Percentiles rank a stretch among this genome's conserved stretches.
Conservation (phyloP, 53 echinoderm and acorn worm genomes). For the Luidia sarsii region DNA sequence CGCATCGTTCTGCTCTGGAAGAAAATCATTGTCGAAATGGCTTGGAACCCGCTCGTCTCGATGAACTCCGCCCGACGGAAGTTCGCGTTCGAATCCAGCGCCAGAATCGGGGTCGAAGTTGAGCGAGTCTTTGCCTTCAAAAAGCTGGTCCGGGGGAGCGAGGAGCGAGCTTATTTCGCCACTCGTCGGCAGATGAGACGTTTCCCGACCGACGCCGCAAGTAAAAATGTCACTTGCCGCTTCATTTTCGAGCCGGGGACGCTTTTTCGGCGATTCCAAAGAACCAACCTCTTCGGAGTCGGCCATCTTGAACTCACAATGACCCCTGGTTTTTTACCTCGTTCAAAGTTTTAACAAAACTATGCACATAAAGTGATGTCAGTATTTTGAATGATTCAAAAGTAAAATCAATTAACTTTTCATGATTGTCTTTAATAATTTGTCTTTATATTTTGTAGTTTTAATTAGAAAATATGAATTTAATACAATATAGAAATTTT, state of each 20-base stretch:
- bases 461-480: too few species aligned
- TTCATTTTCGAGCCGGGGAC: slow-evolving; percentile 56
- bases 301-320: slow-evolving; percentile 67
- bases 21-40: slow-evolving; percentile 26
- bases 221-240: slow-evolving; percentile 14
- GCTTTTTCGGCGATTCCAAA: slow-evolving; percentile 55
- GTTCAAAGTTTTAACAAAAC: background rate
- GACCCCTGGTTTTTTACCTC: slow-evolving; percentile 26
- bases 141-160: background rate
- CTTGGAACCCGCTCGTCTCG: background rate
- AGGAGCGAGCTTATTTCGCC: background rate
- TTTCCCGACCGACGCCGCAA: background rate
- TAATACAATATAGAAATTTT: too few species aligned
- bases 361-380: background rate
- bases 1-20: slow-evolving; percentile 26
- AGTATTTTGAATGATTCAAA: background rate
- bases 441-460: too few species aligned
- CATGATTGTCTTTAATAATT: too few species aligned
- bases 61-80: slow-evolving; percentile 12
- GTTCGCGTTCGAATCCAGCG: slow-evolving; percentile 57
- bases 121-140: slow-evolving; percentile 24
- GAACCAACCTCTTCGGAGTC: slow-evolving; percentile 43
- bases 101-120: slow-evolving; percentile 57
- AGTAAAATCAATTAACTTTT: background rate
- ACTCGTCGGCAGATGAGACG: slow-evolving; percentile 17